Evolutionary conservation across 1,140 invertebrate species (phyloP).

Genomic region (Laodelphax striatellus): DNA sequence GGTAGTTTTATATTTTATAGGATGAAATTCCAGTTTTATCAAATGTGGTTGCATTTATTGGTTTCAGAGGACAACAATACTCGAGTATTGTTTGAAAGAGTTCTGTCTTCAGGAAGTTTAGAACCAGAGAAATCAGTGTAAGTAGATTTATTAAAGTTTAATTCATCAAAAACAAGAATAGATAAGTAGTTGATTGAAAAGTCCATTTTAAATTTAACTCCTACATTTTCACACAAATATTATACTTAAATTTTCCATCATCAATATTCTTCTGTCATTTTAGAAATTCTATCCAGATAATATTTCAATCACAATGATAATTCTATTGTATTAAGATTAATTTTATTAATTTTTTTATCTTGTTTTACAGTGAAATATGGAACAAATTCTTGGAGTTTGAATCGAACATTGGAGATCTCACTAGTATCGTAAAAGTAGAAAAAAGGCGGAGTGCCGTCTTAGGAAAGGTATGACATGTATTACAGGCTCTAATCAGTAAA

Average conservation of each 20-base stretch:
- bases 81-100: conserved; percentile 90
- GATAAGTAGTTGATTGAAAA: no score
- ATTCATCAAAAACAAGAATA: no score
- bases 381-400: conserved; percentile 97
- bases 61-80: conserved; percentile 95
- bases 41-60: neutral
- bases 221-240: no score
- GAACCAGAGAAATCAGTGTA: conserved; percentile 86
- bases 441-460: conserved; percentile 80
- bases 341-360: neutral
- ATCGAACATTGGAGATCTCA: conserved; percentile 93
- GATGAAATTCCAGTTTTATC: no score
- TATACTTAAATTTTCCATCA: no score
- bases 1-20: no score
- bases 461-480: conserved; percentile 71
- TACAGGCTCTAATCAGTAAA: no score
- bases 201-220: no score
- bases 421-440: conserved; percentile 97
- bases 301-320: no score
- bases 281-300: no score
- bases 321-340: no score
- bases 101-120: conserved; percentile 86
- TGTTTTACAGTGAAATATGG: conserved; percentile 81
- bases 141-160: conserved; percentile 27
- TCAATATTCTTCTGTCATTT: no score